These are phyloP conservation scores for Lepidonotus clava DNA, from an alignment of 2,888 invertebrate genomes.

Conservation along the genomic window DNA sequence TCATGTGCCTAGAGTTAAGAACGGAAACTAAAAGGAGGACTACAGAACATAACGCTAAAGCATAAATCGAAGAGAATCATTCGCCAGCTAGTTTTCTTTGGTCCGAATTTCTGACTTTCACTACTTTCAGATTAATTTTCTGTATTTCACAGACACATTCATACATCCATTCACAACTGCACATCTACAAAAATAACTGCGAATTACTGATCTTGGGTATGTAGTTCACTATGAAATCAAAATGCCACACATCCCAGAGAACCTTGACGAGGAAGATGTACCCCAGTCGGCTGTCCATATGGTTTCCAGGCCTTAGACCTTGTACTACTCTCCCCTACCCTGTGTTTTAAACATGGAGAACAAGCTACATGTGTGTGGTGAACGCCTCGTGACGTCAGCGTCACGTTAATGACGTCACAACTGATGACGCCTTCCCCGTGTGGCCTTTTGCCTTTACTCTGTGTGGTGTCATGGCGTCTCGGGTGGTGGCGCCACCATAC, in stretches of 20 bases:
- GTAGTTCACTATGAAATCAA: background rate
- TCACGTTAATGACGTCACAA: background rate
- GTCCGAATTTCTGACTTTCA: too few species aligned
- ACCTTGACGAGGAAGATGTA: too few species aligned
- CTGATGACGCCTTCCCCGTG: background rate
- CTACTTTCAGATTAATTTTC: background rate
- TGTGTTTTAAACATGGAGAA: background rate
- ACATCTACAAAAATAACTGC: background rate
- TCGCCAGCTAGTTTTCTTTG: too few species aligned
- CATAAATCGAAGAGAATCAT: too few species aligned
- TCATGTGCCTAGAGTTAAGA: too few species aligned
- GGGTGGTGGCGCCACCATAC: background rate
- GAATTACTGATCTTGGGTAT: background rate
- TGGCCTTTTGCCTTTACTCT: constrained; percentile 35
- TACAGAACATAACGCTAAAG: too few species aligned
- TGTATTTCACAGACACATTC: background rate
- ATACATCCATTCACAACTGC: background rate
- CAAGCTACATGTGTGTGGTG: constrained; percentile 13
- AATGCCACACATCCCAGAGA: too few species aligned
- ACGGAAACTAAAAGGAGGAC: too few species aligned
- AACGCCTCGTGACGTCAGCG: background rate
- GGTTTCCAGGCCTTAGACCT: background rate
- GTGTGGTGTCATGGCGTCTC: background rate
- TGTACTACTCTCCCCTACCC: background rate
- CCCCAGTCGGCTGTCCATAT: background rate